Base-by-base conservation (phyloP, 2,888 invertebrate genomes). In the Cistogaster globosa region DNA sequence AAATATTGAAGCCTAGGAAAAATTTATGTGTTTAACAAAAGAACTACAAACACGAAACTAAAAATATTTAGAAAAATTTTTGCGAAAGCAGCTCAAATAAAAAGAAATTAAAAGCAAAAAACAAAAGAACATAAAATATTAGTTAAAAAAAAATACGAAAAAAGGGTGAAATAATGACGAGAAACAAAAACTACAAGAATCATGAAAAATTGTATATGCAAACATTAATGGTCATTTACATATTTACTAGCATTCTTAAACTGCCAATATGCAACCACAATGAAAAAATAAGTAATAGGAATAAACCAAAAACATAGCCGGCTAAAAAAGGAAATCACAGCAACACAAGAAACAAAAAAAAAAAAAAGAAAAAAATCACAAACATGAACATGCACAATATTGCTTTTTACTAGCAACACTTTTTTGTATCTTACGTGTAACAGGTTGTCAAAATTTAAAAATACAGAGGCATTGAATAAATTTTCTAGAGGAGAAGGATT, bases 221-320 rank as follows among this genome's bases (percentile, higher is more conserved):
- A 82, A 82, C 67, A 71, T 63, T 78, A 78, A 78, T 83, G 72
- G 72, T 48, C 78, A 78, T 78, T 79, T 78, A 79, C 83, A 83
- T 79, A 62, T 36, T 48, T 51, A 55, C 63, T 51, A 75, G 71
- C 78, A 71, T 62, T 62, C 62, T 22, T 42, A 58, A 69, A 72
- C 75, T 68, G 60, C 62, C 60, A 71, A 65, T 63, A 67, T 75
- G 65, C 48, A 42, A 53, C 11, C 32, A 51, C 14, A 57, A 67
- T 12, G 38, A 69, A 42, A 22, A 36, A 60, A 22, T 36, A 32
- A 11, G 58, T 18, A 60, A 45, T 11, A 12, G 8, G 8, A 68
- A 67, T 22, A 82, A 63, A 22, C 22, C 7, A n/a, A 55, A 75
- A 77, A 71, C 69, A 67, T 60, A 76, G 71, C 36, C 60, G 42